A percentile compares a stretch with the other conserved stretches of the same genome.
Evolutionary conservation across 2,113 vertebrate species (phyloP).

Genomic region (Chloropsis cyanopogon): DNA sequence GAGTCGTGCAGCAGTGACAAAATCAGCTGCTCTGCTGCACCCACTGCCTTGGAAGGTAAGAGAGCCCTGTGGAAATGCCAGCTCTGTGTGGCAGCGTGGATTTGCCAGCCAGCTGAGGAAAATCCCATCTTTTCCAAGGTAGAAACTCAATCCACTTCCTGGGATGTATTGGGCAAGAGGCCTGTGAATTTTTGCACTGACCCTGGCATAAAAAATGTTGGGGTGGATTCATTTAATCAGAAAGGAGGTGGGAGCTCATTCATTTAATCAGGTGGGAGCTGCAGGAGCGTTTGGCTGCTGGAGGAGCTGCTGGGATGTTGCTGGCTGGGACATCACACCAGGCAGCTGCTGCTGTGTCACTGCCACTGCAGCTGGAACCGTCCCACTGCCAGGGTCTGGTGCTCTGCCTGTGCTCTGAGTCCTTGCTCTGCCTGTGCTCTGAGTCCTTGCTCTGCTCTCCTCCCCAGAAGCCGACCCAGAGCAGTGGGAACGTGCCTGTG

Average conservation of each 20-base stretch:
- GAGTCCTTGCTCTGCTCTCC: neutral
- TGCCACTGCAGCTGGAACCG: neutral
- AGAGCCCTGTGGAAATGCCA: neutral
- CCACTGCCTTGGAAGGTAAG: slow-evolving; percentile 71
- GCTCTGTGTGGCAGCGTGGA: neutral
- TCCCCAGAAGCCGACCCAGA: slow-evolving; percentile 61
- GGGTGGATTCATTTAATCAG: neutral
- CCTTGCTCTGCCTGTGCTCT: neutral
- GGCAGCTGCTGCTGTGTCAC: neutral
- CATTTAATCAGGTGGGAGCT: neutral
- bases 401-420: neutral
- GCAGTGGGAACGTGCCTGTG: slow-evolving; percentile 76
- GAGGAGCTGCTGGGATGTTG: neutral
- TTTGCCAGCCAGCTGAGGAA: neutral
- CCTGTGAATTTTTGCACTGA: neutral
- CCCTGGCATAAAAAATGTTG: neutral
- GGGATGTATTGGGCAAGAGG: neutral
- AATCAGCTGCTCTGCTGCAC: slow-evolving; percentile 76
- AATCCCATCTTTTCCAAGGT: neutral
- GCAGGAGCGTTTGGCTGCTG: neutral
- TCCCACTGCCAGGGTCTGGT: accelerated
- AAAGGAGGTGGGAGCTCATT: neutral
- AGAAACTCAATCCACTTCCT: neutral
- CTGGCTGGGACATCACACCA: neutral
- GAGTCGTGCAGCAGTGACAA: slow-evolving; percentile 81